Evolutionary conservation across 2,113 vertebrate species (phyloP), one percentile per base, ranked within the genome.

Genomic region (Perca flavescens): DNA sequence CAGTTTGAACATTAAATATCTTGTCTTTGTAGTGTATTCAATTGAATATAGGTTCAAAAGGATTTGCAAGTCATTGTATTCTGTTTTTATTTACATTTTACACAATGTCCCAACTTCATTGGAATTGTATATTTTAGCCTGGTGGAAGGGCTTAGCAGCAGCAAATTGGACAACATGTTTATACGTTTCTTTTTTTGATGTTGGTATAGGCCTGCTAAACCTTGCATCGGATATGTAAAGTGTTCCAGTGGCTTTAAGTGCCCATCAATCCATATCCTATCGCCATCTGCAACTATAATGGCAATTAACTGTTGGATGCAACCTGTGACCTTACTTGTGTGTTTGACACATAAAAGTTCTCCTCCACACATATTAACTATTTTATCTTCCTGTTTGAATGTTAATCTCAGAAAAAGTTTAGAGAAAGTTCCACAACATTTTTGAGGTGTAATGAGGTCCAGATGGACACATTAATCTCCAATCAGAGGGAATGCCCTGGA

Each of bases 391-490:
- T 2, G 2, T 82, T 22, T 71, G 34, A 73, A 22, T 40, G 56
- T 46, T 34, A n/a, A 21, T 65, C 40, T 15, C 53, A 22, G 31
- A 64, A 22, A 60, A 66, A 67, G 28, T 21, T 8, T 0, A 0
- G 19, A 77, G 10, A 79, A 89, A 92, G 74, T 90, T 86, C 50
- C 25, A 21, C 40, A 64, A 56, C 61, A 70, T 71, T 70, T 85
- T 56, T 16, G 52, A 77, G 74, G 87, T 75, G 56, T 82, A 89
- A 92, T 81, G 85, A 81, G 81, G 25, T 70, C 84, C 90, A 93
- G 87, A 86, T 91, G 90, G 89, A 83, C 40, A 53, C 77, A 87
- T 93, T 83, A 86, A 86, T 88, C 66, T 87, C 61, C 77, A 78
- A 78, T 91, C 86, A 82, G 81, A 62, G 65, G 14, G 25, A 83